Conservation (phyloP, 2,888 invertebrate species). For the Sesia bembeciformis region DNA sequence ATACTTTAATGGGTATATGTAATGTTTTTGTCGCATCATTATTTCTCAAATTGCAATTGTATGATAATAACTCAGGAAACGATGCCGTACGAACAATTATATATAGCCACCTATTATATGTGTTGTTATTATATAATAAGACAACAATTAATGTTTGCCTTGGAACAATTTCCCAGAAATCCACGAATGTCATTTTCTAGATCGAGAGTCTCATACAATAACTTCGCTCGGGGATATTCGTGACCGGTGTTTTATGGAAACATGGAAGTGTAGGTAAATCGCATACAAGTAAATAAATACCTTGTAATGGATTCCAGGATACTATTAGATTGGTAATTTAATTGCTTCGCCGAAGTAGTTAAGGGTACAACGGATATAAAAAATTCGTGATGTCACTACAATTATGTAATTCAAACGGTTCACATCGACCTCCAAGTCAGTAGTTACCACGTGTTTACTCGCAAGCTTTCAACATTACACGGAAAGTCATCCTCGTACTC, state of each 20-base stretch:
- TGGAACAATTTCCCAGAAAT: neutral
- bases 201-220: constrained; percentile 7
- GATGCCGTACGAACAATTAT: too few relatives aligned
- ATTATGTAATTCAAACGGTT: neutral
- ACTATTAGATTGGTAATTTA: constrained; percentile 12
- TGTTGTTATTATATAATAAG: too few relatives aligned
- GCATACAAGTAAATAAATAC: neutral
- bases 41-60: too few relatives aligned
- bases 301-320: constrained; percentile 13
- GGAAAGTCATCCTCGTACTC: constrained; percentile 2
- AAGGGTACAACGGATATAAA: neutral
- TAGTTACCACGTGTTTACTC: neutral
- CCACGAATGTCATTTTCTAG: neutral
- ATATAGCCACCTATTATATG: too few relatives aligned
- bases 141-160: neutral
- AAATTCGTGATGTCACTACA: neutral
- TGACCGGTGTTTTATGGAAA: constrained; percentile 11
- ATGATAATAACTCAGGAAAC: too few relatives aligned
- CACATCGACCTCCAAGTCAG: neutral
- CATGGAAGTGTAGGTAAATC: constrained; percentile 4
- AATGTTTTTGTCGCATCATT: too few relatives aligned
- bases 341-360: neutral
- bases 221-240: constrained; percentile 14
- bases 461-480: neutral
- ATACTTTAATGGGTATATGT: too few relatives aligned